These are phyloP conservation scores for Thamnaconus septentrionalis DNA, from an alignment of 2,113 vertebrate genomes.

Conservation along the genomic window DNA sequence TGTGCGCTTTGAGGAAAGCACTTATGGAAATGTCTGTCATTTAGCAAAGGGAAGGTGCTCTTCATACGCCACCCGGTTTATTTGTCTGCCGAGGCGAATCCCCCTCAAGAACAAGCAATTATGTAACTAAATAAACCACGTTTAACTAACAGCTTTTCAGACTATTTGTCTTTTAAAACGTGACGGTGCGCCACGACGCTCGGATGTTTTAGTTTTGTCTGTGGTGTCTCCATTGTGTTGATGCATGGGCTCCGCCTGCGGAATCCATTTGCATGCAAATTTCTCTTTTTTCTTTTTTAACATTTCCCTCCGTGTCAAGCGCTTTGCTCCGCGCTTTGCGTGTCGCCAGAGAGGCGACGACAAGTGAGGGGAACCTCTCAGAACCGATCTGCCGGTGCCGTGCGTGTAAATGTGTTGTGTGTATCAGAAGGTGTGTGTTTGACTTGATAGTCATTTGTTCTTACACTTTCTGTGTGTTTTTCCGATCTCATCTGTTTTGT, in stretches of 20 bases:
- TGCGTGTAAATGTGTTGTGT: constrained; percentile 33
- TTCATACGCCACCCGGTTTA: neutral
- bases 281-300: constrained; percentile 36
- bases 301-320: constrained; percentile 60
- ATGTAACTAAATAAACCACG: constrained; percentile 23
- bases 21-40: constrained; percentile 17
- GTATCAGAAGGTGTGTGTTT: constrained; percentile 28
- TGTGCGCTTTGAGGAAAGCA: constrained; percentile 9
- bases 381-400: constrained; percentile 47
- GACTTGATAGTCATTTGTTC: constrained; percentile 26
- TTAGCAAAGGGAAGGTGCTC: neutral
- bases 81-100: constrained; percentile 9
- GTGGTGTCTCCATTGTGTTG: constrained; percentile 56
- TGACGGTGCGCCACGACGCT: constrained; percentile 5
- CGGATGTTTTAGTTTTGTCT: constrained; percentile 55
- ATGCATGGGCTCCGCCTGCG: constrained; percentile 59
- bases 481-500: constrained; percentile 53
- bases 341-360: constrained; percentile 46
- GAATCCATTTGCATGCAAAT: constrained; percentile 74
- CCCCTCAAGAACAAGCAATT: constrained; percentile 41
- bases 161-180: constrained; percentile 2
- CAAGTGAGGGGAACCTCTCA: constrained; percentile 51
- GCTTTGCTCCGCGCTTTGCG: constrained; percentile 61
- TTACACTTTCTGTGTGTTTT: constrained; percentile 29
- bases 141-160: constrained; percentile 12